phyloP scores from a whole-genome alignment of 1,140 invertebrate genomes.

The Metaphire vulgaris region DNA sequence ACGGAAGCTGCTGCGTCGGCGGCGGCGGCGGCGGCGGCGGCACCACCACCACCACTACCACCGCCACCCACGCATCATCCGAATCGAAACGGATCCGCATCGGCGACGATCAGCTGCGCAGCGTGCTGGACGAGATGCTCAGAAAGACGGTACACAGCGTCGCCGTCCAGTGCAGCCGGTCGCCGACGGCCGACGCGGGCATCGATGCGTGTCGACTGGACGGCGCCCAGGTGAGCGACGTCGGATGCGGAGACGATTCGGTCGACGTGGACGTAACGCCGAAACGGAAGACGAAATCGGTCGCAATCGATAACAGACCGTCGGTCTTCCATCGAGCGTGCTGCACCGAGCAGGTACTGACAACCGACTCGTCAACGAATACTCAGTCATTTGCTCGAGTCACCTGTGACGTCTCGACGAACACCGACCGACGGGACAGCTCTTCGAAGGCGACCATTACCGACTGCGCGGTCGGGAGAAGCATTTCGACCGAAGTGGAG shows the following conservation, averaged over 20 bases:
- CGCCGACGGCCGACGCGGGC: slow-evolving; percentile 15
- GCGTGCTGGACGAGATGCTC: slow-evolving; percentile 40
- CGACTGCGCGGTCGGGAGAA: slow-evolving; percentile 30
- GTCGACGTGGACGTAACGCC: slow-evolving; percentile 42
- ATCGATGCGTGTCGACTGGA: slow-evolving; percentile 22
- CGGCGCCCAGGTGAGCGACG: slow-evolving; percentile 25
- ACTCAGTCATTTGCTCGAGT: slow-evolving; percentile 32
- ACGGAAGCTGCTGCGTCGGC: neutral
- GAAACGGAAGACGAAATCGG: slow-evolving; percentile 34
- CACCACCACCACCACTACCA: neutral
- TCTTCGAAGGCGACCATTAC: slow-evolving; percentile 41
- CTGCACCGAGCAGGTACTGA: slow-evolving; percentile 42
- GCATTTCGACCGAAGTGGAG: slow-evolving; percentile 40
- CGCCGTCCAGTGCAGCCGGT: slow-evolving; percentile 38
- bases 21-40: neutral
- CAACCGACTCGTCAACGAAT: slow-evolving; percentile 41
- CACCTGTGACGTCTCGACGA: slow-evolving; percentile 41
- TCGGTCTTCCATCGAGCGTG: slow-evolving; percentile 34
- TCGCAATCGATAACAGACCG: slow-evolving; percentile 39
- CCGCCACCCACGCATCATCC: neutral
- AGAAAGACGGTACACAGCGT: slow-evolving; percentile 44
- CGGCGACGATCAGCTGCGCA: slow-evolving; percentile 40
- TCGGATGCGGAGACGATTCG: slow-evolving; percentile 39
- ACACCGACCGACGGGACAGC: slow-evolving; percentile 39
- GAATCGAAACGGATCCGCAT: slow-evolving; percentile 22